These are phyloP conservation scores for Agonopterix heracliana DNA, from an alignment of 2,888 invertebrate species.

Conservation along the genomic window DNA sequence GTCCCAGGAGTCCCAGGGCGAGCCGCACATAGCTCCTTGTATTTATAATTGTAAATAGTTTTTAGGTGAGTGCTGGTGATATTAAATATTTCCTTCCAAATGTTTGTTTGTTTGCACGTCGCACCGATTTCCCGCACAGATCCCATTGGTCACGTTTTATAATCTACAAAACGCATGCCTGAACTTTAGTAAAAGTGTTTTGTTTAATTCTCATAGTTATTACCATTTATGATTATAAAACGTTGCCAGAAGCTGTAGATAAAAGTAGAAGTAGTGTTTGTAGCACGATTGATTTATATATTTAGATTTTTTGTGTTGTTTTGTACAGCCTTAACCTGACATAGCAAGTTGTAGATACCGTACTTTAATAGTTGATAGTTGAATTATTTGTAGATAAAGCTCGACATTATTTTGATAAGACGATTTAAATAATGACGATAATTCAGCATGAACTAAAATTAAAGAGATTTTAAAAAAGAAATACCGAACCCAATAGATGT, in stretches of 20 bases:
- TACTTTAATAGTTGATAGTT: too few species aligned
- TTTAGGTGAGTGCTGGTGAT: conserved; percentile 63
- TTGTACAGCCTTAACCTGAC: too few species aligned
- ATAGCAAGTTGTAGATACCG: too few species aligned
- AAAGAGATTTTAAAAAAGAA: too few species aligned
- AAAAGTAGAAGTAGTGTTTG: not conserved
- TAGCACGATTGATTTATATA: not conserved
- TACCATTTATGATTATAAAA: not conserved
- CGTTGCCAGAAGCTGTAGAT: not conserved
- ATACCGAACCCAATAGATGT: too few species aligned
- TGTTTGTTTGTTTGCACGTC: conserved; percentile 57
- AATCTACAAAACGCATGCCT: too few species aligned
- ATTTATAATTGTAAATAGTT: conserved; percentile 71
- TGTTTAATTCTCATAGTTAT: not conserved
- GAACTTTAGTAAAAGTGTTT: too few species aligned
- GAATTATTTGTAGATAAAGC: too few species aligned
- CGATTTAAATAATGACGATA: too few species aligned
- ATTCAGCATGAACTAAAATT: too few species aligned
- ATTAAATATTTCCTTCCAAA: conserved; percentile 56
- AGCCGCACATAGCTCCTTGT: conserved; percentile 31
- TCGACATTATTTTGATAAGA: too few species aligned
- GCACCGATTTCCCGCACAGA: conserved; percentile 2
- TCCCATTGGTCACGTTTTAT: too few species aligned
- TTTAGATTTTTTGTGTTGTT: not conserved
- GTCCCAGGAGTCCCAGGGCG: conserved; percentile 4